Percentiles rank a stretch among this genome's conserved stretches.
phyloP scores from a whole-genome alignment of 2,797 vertebrate species.

The Sebastes steindachneri region DNA sequence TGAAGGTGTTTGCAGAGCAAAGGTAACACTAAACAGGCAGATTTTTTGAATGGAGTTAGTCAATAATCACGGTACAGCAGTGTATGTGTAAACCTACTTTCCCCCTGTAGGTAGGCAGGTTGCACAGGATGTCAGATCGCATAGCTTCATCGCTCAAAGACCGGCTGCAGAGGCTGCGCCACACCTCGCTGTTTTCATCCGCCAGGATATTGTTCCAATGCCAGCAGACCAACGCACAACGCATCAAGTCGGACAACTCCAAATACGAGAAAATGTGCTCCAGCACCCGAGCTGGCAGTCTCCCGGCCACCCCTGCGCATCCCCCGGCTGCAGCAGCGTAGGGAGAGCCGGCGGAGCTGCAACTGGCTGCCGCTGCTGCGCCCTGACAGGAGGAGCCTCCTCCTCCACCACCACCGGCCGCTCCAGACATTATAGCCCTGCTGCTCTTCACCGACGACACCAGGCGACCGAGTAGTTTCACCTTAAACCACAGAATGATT shows the following conservation, averaged over 20 bases:
- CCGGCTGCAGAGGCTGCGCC: slow-evolving; percentile 92
- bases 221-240: slow-evolving; percentile 92
- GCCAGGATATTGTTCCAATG: slow-evolving; percentile 93
- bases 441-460: slow-evolving; percentile 44
- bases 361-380: slow-evolving; percentile 79
- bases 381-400: slow-evolving; percentile 81
- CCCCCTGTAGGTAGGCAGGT: slow-evolving; percentile 92
- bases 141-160: slow-evolving; percentile 91
- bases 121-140: slow-evolving; percentile 96
- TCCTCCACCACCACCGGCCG: slow-evolving; percentile 75
- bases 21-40: neutral
- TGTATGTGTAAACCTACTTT: slow-evolving; percentile 78
- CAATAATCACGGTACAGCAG: neutral
- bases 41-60: neutral
- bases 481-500: slow-evolving; percentile 17
- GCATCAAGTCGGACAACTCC: slow-evolving; percentile 90
- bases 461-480: slow-evolving; percentile 35
- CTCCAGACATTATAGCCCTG: slow-evolving; percentile 77
- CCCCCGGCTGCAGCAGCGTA: slow-evolving; percentile 67
- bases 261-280: slow-evolving; percentile 96
- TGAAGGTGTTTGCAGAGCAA: neutral
- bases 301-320: slow-evolving; percentile 81
- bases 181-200: slow-evolving; percentile 99
- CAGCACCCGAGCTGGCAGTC: slow-evolving; percentile 91
- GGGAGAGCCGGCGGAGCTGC: slow-evolving; percentile 75